These are phyloP conservation scores for Engystomops pustulosus DNA, from an alignment of 2,113 vertebrate species.

Conservation along the genomic window DNA sequence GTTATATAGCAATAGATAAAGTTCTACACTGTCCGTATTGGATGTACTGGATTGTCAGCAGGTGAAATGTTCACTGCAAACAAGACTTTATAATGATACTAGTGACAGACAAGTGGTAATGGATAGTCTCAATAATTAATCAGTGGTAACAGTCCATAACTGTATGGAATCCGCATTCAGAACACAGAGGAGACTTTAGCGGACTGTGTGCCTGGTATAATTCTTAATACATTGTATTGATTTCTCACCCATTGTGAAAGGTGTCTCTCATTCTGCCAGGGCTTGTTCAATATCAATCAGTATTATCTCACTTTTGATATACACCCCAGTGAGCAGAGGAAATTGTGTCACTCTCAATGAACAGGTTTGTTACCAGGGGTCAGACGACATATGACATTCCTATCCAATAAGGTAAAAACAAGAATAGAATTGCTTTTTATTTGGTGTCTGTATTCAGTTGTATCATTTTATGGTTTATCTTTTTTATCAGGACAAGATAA, in stretches of 20 bases:
- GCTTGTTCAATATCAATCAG: constrained; percentile 46
- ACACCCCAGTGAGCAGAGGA: constrained; percentile 46
- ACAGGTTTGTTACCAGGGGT: constrained; percentile 22
- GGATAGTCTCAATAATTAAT: not conserved
- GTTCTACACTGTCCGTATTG: not conserved
- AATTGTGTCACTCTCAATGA: constrained; percentile 31
- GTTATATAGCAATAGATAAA: not conserved
- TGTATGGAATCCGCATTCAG: not conserved
- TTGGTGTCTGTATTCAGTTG: not conserved
- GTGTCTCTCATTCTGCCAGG: constrained; percentile 11
- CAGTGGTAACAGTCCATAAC: not conserved
- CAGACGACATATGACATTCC: not conserved
- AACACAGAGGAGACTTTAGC: not conserved
- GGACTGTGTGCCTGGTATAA: not conserved
- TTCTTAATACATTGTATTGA: constrained; percentile 35
- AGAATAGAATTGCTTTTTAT: not conserved
- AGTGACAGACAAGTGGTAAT: not conserved
- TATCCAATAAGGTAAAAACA: not conserved
- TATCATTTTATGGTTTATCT: too few relatives aligned
- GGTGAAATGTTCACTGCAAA: not conserved
- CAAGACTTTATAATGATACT: not conserved
- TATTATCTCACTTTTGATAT: constrained; percentile 42
- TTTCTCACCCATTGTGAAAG: constrained; percentile 32
- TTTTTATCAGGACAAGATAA: too few relatives aligned
- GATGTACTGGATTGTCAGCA: not conserved